Conservation (phyloP, 2,888 invertebrate genomes). For the Miltochrista miniata region DNA sequence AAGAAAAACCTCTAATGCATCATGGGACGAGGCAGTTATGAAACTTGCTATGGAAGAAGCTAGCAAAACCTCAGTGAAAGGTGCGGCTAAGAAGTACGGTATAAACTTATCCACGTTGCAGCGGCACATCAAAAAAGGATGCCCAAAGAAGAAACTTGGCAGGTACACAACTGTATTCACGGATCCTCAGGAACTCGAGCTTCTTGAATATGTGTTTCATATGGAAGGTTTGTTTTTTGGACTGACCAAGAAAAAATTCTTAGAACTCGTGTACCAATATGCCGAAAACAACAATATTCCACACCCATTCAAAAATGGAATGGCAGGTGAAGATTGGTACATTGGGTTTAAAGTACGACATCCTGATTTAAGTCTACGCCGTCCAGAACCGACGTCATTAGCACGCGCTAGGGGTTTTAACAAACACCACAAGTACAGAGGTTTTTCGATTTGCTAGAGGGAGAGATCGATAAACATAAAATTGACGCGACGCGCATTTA, state of each 20-base stretch:
- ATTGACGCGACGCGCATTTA: not conserved
- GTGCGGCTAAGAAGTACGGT: not conserved
- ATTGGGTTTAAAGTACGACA: not conserved
- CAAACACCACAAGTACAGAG: not conserved
- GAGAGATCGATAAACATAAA: not conserved
- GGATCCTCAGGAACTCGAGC: not conserved
- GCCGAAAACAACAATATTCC: conserved; percentile 5
- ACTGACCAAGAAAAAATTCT: not conserved
- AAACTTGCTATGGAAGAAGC: no score
- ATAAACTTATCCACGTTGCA: not conserved
- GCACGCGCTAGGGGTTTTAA: not conserved
- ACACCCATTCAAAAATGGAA: conserved; percentile 10
- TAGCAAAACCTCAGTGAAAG: not conserved
- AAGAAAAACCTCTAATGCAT: no score
- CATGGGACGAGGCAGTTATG: no score
- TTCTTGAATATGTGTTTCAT: not conserved
- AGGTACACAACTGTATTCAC: not conserved
- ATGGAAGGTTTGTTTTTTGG: conserved; percentile 6
- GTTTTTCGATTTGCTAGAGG: not conserved
- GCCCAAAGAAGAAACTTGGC: not conserved
- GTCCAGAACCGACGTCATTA: not conserved
- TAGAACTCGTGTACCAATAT: conserved; percentile 10
- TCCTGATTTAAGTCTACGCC: not conserved
- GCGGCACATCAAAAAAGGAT: not conserved
- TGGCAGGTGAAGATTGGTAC: conserved; percentile 13